Percentiles rank a stretch among this genome's conserved stretches.
phyloP scores from a whole-genome alignment of 2,113 vertebrate species.

The Arizona elegans region DNA sequence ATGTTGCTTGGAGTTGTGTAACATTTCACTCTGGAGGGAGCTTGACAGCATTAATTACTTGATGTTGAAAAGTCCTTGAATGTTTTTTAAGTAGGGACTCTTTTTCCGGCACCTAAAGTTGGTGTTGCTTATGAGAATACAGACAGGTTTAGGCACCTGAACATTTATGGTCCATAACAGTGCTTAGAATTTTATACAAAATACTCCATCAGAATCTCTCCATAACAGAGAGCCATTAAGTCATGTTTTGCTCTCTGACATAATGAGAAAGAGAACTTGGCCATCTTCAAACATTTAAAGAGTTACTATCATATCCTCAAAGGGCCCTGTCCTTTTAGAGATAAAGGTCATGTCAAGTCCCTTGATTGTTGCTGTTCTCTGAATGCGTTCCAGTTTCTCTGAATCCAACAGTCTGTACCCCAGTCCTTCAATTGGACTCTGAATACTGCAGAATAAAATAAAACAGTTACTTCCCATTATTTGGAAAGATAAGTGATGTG shows the following conservation, averaged over 20 bases:
- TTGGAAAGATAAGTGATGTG: not conserved
- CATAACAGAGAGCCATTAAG: not conserved
- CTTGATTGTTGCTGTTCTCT: not conserved
- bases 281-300: not conserved
- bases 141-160: not conserved
- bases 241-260: not conserved
- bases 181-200: not conserved
- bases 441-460: not conserved
- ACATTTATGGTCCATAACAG: not conserved
- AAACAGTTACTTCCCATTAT: not conserved
- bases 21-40: not conserved
- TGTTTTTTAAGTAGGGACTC: rapidly evolving
- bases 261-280: not conserved
- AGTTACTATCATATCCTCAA: not conserved
- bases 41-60: constrained; percentile 25
- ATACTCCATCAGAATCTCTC: not conserved
- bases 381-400: not conserved
- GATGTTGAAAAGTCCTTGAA: constrained; percentile 15
- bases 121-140: not conserved
- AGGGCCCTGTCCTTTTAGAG: not conserved
- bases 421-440: not conserved
- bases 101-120: not conserved
- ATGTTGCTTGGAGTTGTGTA: constrained; percentile 15
- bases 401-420: not conserved
- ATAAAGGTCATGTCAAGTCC: not conserved